Percentiles rank a stretch among this genome's conserved stretches.
Evolutionary conservation across 2,797 vertebrate species (phyloP).

Genomic region (Rousettus madagascariensis): DNA sequence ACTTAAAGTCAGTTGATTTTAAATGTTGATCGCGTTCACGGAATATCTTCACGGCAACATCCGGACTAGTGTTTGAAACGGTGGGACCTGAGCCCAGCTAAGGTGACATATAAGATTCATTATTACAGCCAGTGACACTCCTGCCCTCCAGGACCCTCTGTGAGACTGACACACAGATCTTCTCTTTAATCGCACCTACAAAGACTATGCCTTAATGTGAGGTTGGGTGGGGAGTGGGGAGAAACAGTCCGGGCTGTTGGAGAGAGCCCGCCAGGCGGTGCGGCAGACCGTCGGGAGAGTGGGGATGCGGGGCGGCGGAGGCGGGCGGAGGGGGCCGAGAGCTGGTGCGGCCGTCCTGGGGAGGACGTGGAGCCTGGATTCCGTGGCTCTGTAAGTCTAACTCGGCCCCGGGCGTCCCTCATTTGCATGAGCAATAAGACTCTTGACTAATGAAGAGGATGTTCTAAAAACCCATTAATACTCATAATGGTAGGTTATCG

Average conservation of each 20-base stretch:
- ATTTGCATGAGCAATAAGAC: neutral
- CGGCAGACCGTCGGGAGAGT: neutral
- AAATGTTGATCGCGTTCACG: neutral
- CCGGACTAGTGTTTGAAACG: neutral
- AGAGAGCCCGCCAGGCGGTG: neutral
- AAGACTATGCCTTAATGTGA: neutral
- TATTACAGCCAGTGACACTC: neutral
- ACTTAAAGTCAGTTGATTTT: neutral
- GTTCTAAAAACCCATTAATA: neutral
- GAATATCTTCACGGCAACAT: neutral
- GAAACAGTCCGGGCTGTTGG: no score
- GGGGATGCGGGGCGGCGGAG: fast-evolving
- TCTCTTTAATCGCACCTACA: neutral
- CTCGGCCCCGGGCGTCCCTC: neutral
- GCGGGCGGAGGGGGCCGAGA: no score
- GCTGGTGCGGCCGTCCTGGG: fast-evolving
- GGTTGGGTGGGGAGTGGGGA: neutral
- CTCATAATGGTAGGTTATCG: neutral
- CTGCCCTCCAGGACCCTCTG: neutral
- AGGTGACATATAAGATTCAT: neutral
- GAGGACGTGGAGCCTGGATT: neutral
- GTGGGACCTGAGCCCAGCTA: neutral
- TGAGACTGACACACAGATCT: neutral
- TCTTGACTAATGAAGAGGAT: neutral
- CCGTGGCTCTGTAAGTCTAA: fast-evolving